Percentiles rank a stretch among this genome's conserved stretches.
These are phyloP conservation scores for Chromoteleia sp. DNA, from an alignment of 2,888 invertebrate genomes.

Conservation along the genomic window DNA sequence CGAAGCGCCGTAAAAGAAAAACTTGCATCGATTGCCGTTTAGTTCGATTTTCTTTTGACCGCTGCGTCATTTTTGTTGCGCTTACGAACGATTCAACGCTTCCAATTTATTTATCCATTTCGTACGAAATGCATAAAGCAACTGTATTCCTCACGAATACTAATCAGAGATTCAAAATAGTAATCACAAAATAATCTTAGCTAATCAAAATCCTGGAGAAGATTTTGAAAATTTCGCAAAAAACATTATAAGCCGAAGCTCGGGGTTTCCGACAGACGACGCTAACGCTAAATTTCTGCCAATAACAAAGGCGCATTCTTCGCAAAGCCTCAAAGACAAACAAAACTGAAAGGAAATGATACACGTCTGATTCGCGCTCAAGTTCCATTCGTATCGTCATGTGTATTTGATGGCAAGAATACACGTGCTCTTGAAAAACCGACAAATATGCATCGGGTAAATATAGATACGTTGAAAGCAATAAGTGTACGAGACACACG, in stretches of 20 bases:
- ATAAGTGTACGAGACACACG: conserved; percentile 61
- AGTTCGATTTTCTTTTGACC: too few relatives aligned
- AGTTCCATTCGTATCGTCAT: conserved; percentile 63
- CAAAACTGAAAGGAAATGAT: conserved; percentile 64
- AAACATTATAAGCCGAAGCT: too few relatives aligned
- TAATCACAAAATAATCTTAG: too few relatives aligned
- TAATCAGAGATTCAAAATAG: too few relatives aligned
- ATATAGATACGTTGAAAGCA: conserved; percentile 58
- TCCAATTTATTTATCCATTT: conserved; percentile 19
- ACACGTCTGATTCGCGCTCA: conserved; percentile 66
- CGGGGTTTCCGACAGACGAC: too few relatives aligned
- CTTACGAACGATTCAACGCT: conserved; percentile 10
- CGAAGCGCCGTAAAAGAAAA: too few relatives aligned
- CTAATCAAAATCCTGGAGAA: too few relatives aligned
- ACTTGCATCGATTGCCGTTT: too few relatives aligned
- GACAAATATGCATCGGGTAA: conserved; percentile 69
- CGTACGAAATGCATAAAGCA: too few relatives aligned
- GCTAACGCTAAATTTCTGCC: conserved; percentile 47
- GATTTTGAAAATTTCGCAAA: too few relatives aligned
- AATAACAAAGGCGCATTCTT: conserved; percentile 53
- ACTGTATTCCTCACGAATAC: too few relatives aligned
- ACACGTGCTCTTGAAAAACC: conserved; percentile 67
- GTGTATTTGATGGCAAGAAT: conserved; percentile 63
- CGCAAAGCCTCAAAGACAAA: conserved; percentile 50
- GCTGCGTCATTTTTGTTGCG: too few relatives aligned